A percentile compares a stretch with the other conserved stretches of the same genome.
phyloP scores from a whole-genome alignment of 2,888 invertebrate genomes.

The Trichopoda pennipes region DNA sequence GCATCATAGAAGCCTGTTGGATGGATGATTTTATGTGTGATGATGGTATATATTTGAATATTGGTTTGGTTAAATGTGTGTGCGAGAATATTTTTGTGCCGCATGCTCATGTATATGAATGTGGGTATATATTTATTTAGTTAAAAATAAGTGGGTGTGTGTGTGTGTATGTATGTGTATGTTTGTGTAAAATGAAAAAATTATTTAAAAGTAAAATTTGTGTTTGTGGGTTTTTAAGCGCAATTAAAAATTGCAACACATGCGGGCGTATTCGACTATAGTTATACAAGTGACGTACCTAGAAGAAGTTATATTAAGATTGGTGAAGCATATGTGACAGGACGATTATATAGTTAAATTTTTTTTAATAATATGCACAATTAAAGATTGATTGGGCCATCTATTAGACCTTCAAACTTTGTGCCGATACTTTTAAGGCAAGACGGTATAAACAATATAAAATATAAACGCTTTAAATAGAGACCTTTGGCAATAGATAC shows the following conservation, averaged over 20 bases:
- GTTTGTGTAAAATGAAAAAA: slow-evolving; percentile 34
- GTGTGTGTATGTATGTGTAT: background rate
- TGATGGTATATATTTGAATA: background rate
- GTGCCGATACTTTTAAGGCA: too few species aligned
- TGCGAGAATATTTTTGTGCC: background rate
- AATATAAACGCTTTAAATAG: too few species aligned
- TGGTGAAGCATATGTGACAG: too few species aligned
- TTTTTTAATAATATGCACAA: too few species aligned
- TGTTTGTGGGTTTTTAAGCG: slow-evolving; percentile 73
- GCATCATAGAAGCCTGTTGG: slow-evolving; percentile 23
- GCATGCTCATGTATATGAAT: background rate
- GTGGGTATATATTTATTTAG: background rate
- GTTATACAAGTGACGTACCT: background rate
- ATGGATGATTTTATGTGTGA: slow-evolving; percentile 2
- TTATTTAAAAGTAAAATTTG: slow-evolving; percentile 60
- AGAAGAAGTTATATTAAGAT: background rate
- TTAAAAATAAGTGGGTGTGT: too few species aligned
- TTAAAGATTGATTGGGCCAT: too few species aligned
- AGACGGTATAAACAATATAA: too few species aligned
- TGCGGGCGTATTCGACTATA: slow-evolving; percentile 70
- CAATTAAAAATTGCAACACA: slow-evolving; percentile 76
- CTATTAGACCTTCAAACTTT: too few species aligned
- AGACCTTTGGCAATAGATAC: too few species aligned
- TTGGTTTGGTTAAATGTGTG: slow-evolving; percentile 13
- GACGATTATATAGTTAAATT: too few species aligned